phyloP scores from a whole-genome alignment of 2,113 vertebrate genomes.

The Syngnathoides biaculeatus region DNA sequence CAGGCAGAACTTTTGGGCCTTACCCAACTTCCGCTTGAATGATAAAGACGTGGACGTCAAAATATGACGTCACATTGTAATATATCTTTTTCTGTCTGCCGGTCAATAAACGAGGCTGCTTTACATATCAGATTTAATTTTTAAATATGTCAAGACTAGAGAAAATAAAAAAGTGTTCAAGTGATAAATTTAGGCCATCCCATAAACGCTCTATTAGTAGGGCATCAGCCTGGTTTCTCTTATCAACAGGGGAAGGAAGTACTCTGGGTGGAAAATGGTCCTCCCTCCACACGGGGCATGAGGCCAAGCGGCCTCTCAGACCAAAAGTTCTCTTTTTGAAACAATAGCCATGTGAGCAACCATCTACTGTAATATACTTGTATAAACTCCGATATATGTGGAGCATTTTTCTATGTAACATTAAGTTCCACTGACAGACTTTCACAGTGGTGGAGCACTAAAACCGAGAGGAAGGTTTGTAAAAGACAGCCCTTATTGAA shows the following conservation, averaged over 20 bases:
- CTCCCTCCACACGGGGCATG: conserved; percentile 49
- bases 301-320: conserved; percentile 18
- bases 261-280: conserved; percentile 61
- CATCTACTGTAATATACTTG: not conserved
- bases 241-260: conserved; percentile 62
- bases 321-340: conserved; percentile 16
- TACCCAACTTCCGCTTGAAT: not conserved
- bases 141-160: not conserved
- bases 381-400: not conserved
- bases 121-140: not conserved
- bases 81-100: not conserved
- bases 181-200: conserved; percentile 39
- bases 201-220: conserved; percentile 38
- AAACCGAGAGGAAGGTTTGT: not conserved
- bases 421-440: not conserved
- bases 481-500: no score
- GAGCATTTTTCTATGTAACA: not conserved
- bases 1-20: not conserved
- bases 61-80: not conserved
- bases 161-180: not conserved
- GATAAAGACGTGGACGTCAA: not conserved
- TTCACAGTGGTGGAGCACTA: not conserved
- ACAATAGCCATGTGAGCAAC: not conserved
- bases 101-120: not conserved
- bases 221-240: conserved; percentile 42